These are phyloP conservation scores for Marronus borbonicus DNA, from an alignment of 2,888 invertebrate genomes.

Conservation along the genomic window DNA sequence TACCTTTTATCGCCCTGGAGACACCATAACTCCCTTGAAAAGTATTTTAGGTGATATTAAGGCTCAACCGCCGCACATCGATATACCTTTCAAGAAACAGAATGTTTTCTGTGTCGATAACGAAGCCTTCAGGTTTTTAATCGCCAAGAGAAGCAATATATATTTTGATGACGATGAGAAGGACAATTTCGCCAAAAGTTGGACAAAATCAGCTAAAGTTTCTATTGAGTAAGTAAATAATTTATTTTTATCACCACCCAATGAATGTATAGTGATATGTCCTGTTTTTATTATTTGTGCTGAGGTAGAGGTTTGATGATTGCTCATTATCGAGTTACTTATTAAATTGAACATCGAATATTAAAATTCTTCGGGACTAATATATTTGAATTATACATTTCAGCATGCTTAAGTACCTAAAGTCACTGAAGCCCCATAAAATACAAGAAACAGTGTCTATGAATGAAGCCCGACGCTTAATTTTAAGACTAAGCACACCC, in stretches of 20 bases:
- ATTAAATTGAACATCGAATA: no score
- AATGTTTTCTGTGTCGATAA: constrained; percentile 54
- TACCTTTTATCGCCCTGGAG: constrained; percentile 54
- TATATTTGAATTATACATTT: constrained; percentile 7
- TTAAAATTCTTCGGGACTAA: not conserved
- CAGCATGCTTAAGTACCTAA: constrained; percentile 45
- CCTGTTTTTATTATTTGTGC: no score
- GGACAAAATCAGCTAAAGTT: constrained; percentile 47
- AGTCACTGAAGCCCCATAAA: constrained; percentile 59
- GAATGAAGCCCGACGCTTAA: constrained; percentile 64
- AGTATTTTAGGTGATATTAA: constrained; percentile 44
- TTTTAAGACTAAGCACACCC: constrained; percentile 64
- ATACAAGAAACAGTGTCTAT: constrained; percentile 64
- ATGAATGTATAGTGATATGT: no score
- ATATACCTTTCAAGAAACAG: constrained; percentile 40
- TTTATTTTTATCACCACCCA: no score
- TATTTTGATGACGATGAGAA: constrained; percentile 37
- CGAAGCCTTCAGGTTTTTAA: constrained; percentile 52
- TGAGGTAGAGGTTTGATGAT: no score
- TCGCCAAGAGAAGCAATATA: constrained; percentile 41
- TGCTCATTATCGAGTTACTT: no score
- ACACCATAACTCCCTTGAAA: constrained; percentile 51
- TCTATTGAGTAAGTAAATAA: constrained; percentile 39
- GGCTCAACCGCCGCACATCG: constrained; percentile 43
- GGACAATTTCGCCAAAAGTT: constrained; percentile 47